phyloP scores from a whole-genome alignment of 1,140 invertebrate genomes.

The Uloborus diversus region DNA sequence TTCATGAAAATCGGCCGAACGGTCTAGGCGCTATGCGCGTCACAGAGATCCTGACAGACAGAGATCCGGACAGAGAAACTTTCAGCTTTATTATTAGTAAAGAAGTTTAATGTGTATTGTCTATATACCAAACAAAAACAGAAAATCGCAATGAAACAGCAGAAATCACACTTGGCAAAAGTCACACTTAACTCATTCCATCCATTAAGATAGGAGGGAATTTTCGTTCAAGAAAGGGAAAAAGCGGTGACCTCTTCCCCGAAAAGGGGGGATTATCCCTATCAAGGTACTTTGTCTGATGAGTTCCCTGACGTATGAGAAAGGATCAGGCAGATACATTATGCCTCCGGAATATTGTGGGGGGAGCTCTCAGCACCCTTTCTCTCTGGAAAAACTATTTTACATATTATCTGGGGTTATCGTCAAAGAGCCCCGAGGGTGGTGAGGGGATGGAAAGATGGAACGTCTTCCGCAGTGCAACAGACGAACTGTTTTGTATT shows the following conservation, averaged over 20 bases:
- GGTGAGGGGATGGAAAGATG: slow-evolving; percentile 33
- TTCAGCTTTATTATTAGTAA: too few species aligned
- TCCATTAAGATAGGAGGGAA: too few species aligned
- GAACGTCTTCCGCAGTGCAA: slow-evolving; percentile 25
- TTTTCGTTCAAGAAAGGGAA: neutral
- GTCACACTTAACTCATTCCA: too few species aligned
- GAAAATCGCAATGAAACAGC: too few species aligned
- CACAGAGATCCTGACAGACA: too few species aligned
- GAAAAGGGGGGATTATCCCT: slow-evolving; percentile 40
- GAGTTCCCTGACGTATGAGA: slow-evolving; percentile 46
- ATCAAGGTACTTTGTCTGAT: slow-evolving; percentile 53
- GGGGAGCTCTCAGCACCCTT: too few species aligned
- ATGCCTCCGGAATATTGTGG: slow-evolving; percentile 40
- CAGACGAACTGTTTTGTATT: slow-evolving; percentile 52
- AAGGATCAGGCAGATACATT: slow-evolving; percentile 37
- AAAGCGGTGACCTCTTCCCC: neutral
- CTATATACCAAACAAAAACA: too few species aligned
- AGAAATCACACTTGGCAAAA: too few species aligned
- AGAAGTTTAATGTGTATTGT: too few species aligned
- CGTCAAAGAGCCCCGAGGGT: slow-evolving; percentile 41
- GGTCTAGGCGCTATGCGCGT: too few species aligned
- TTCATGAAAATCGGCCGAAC: too few species aligned
- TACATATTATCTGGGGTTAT: slow-evolving; percentile 54
- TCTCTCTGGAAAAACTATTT: slow-evolving; percentile 31
- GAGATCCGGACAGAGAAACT: too few species aligned